Evolutionary conservation across 1,140 invertebrate genomes (phyloP), one percentile per base, ranked within the genome.

Genomic region (Drosophila nebulosa): DNA sequence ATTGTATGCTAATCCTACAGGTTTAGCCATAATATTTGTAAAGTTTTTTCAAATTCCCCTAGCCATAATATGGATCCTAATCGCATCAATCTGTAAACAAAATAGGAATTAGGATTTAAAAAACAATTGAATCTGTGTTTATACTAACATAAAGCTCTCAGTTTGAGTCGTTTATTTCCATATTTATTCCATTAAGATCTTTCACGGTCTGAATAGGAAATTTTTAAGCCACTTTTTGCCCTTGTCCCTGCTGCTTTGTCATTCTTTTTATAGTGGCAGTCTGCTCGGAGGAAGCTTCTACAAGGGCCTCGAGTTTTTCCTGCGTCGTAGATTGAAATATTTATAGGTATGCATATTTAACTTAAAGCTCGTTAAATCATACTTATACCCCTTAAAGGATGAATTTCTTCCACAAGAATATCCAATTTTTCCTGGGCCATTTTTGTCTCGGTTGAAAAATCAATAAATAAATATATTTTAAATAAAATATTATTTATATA

Each of bases 401-500:
- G 36, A 61, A 61, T 61, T 42, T 46, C 59, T 18, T 61, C 59
- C 7, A 60, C 35, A n/a, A 60, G 16, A 60, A 39, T 22, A 32
- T 60, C 36, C 24, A 61, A 61, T 61, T 61, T 61, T 42, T 39
- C 42, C 18, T 21, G 14, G 22, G 59, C 35, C 36, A 22, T 24
- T 18, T 39, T 26, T 4, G 59, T 61, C 22, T 61, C 42, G 35
- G 36, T 21, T 42, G 59, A 46, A 61, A 46, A 61, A 46, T 21
- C 22, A 61, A 36, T 36, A 36, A 36, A 36, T 32, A 32, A 32
- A 32, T 32, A 4, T 32, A 10, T 26, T 32, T 1, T 1, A 32
- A n/a, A n/a, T n/a, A n/a, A n/a, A n/a, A n/a, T n/a, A n/a, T n/a
- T n/a, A n/a, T n/a, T n/a, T n/a, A n/a, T n/a, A n/a, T n/a, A n/a